These are phyloP conservation scores for Mycogona germanica DNA, from an alignment of 2,888 invertebrate genomes.

Conservation along the genomic window DNA sequence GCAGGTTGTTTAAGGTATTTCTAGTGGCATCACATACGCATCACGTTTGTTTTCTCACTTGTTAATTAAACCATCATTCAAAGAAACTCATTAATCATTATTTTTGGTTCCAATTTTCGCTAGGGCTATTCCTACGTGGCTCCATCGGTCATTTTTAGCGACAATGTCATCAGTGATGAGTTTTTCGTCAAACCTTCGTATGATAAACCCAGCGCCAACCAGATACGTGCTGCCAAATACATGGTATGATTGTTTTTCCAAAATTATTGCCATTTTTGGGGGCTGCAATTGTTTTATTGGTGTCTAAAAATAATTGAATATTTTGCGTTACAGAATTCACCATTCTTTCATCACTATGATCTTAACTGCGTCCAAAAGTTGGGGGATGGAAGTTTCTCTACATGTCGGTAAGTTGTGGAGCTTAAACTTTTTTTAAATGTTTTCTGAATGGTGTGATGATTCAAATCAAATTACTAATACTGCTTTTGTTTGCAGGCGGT, in stretches of 20 bases:
- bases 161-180: conserved; percentile 61
- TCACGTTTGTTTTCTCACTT: neutral
- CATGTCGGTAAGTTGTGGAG: conserved; percentile 44
- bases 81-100: neutral
- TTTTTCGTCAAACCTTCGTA: conserved; percentile 42
- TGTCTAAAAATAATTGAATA: no score
- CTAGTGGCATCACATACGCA: no score
- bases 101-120: neutral
- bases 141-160: conserved; percentile 74
- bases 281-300: conserved; percentile 13
- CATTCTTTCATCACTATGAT: conserved; percentile 74
- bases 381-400: conserved; percentile 81
- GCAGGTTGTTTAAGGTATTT: conserved; percentile 80
- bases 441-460: neutral
- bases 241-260: conserved; percentile 36
- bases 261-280: conserved; percentile 12
- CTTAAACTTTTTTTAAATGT: neutral
- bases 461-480: neutral
- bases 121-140: conserved; percentile 91
- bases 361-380: conserved; percentile 55
- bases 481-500: conserved; percentile 50
- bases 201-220: conserved; percentile 40
- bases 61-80: neutral
- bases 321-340: conserved; percentile 49
- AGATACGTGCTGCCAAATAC: conserved; percentile 45